Evolutionary conservation across 1,140 invertebrate species (phyloP).

Genomic region (Diploscapter pachys): DNA sequence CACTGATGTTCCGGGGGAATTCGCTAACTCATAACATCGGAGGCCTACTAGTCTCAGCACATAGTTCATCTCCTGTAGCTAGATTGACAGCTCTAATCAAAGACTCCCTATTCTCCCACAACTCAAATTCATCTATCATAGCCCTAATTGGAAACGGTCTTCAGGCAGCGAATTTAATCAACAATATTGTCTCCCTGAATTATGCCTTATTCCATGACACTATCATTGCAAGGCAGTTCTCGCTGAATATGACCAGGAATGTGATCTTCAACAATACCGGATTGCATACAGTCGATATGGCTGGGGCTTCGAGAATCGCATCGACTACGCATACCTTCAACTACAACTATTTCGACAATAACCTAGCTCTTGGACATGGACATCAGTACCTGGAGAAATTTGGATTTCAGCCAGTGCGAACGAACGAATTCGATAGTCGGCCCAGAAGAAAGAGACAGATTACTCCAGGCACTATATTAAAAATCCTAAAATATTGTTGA

Average conservation of each 20-base stretch:
- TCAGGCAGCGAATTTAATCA: constrained; percentile 76
- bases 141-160: constrained; percentile 80
- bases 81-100: constrained; percentile 76
- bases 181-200: constrained; percentile 73
- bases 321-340: constrained; percentile 77
- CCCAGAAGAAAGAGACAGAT: no score
- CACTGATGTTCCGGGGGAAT: constrained; percentile 74
- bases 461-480: no score
- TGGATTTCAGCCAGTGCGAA: no score
- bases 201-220: constrained; percentile 61
- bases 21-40: constrained; percentile 82
- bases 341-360: constrained; percentile 80
- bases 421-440: no score
- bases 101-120: constrained; percentile 86
- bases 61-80: constrained; percentile 80
- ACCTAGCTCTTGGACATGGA: constrained; percentile 55
- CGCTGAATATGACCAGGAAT: constrained; percentile 89
- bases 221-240: constrained; percentile 66
- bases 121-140: constrained; percentile 77
- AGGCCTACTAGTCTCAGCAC: constrained; percentile 77
- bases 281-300: constrained; percentile 81
- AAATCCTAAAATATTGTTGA: no score
- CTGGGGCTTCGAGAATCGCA: constrained; percentile 69
- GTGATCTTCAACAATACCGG: constrained; percentile 85
- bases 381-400: constrained; percentile 49